Percentiles rank a stretch among this genome's conserved stretches.
phyloP scores from a whole-genome alignment of 2,797 vertebrate genomes.

The Pseudomugil gertrudae region DNA sequence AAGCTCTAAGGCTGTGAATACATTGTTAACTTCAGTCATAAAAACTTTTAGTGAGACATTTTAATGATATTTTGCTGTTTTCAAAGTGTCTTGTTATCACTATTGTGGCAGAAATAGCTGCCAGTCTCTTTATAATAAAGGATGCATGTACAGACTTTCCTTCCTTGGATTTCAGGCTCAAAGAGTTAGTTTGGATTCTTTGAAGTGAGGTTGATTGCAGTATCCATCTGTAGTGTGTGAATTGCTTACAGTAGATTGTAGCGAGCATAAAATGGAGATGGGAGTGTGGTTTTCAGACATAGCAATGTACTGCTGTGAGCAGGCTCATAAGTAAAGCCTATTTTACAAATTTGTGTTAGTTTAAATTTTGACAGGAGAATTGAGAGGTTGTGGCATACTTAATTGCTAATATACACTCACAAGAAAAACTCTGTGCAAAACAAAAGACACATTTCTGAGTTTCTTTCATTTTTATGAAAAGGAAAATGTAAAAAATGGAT shows the following conservation, averaged over 20 bases:
- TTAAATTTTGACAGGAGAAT: not conserved
- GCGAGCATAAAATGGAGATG: constrained; percentile 1
- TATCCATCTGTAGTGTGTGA: not conserved
- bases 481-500: not conserved
- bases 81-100: constrained; percentile 6
- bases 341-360: not conserved
- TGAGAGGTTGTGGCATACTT: not conserved
- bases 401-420: not conserved
- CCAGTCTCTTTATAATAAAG: constrained; percentile 6
- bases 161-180: not conserved
- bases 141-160: not conserved
- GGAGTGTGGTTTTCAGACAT: not conserved
- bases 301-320: constrained; percentile 4
- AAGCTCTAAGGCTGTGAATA: not conserved
- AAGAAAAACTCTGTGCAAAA: not conserved
- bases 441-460: not conserved
- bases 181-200: constrained; percentile 12
- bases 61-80: constrained; percentile 10
- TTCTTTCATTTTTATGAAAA: not conserved
- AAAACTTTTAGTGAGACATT: constrained; percentile 8
- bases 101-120: constrained; percentile 26
- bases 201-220: constrained; percentile 1
- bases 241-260: not conserved
- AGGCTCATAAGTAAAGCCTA: not conserved
- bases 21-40: constrained; percentile 4